Evolutionary conservation across 1,140 invertebrate genomes (phyloP).

Genomic region (Pentalonia nigronervosa): DNA sequence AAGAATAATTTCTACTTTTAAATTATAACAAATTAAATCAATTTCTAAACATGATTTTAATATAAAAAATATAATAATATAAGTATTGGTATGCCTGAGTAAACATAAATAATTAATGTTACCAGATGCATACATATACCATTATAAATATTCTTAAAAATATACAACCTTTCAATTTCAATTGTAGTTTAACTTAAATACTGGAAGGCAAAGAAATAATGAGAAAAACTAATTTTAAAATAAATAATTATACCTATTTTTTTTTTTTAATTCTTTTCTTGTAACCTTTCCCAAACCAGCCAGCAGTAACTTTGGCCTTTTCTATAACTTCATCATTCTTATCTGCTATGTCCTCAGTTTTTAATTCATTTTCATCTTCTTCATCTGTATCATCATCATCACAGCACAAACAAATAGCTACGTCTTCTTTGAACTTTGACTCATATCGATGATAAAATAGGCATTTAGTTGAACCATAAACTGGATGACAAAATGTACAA

Average conservation of each 20-base stretch:
- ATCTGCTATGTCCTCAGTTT: constrained; percentile 41
- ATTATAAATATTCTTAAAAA: background rate
- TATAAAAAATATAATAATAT: background rate
- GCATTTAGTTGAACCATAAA: constrained; percentile 67
- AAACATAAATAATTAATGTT: background rate
- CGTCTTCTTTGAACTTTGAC: constrained; percentile 38
- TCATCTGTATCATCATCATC: constrained; percentile 58
- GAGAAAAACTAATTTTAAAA: background rate
- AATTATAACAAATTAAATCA: background rate
- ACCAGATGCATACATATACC: background rate
- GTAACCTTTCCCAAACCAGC: constrained; percentile 73
- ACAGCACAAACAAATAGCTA: constrained; percentile 52
- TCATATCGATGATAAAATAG: constrained; percentile 67
- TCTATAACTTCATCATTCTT: constrained; percentile 62
- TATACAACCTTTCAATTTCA: constrained; percentile 26
- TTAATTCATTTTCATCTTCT: constrained; percentile 57
- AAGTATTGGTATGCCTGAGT: background rate
- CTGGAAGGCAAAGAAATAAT: constrained; percentile 38
- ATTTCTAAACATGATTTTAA: background rate
- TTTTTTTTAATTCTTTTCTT: constrained; percentile 68
- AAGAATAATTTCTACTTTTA: background rate
- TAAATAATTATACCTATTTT: constrained; percentile 63
- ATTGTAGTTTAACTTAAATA: constrained; percentile 37
- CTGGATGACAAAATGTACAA: constrained; percentile 68
- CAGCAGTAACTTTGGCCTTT: constrained; percentile 67